These are phyloP conservation scores for Amblyraja radiata DNA, from an alignment of 2,797 vertebrate species.

Conservation along the genomic window DNA sequence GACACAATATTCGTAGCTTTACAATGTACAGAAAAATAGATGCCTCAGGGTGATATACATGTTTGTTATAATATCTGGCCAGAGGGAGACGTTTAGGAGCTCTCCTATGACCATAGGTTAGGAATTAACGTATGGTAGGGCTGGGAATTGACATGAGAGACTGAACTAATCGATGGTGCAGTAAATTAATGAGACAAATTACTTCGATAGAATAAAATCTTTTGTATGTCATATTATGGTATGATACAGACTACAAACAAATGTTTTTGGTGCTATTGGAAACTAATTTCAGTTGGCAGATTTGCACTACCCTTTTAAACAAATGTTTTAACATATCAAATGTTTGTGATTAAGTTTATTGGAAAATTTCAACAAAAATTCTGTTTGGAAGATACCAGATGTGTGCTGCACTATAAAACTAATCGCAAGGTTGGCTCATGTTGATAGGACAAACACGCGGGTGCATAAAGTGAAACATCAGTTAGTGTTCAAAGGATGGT, in stretches of 20 bases:
- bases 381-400: neutral
- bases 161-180: neutral
- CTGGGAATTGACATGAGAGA: neutral
- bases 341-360: neutral
- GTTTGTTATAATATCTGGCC: neutral
- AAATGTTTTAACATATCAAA: neutral
- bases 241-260: neutral
- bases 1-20: neutral
- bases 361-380: slow-evolving; percentile 15
- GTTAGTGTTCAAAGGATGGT: too few relatives aligned
- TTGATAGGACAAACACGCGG: neutral
- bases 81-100: neutral
- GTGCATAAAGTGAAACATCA: neutral
- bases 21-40: neutral
- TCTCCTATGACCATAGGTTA: neutral
- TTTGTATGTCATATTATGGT: neutral
- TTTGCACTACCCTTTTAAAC: neutral
- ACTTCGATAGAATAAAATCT: neutral
- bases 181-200: neutral
- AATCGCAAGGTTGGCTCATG: slow-evolving; percentile 25
- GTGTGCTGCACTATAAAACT: slow-evolving; percentile 6
- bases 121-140: neutral
- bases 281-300: slow-evolving; percentile 31
- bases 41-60: neutral
- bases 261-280: neutral